These are phyloP conservation scores for Neosalanx taihuensis DNA, from an alignment of 2,797 vertebrate species.

Conservation along the genomic window DNA sequence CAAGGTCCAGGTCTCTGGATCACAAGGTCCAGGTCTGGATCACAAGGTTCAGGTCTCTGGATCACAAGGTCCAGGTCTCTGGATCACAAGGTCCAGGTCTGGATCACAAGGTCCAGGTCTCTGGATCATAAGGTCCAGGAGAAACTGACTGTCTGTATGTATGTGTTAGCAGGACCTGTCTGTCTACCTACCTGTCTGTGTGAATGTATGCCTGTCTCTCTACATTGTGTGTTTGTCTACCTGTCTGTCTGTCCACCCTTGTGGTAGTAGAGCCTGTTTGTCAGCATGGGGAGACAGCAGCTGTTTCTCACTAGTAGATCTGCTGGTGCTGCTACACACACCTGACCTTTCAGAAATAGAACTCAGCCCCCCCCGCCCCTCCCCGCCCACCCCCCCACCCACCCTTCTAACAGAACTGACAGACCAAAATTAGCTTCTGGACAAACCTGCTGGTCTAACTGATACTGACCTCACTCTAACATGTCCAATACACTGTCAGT, in stretches of 20 bases:
- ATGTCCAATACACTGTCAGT: background rate
- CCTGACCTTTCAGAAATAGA: conserved; percentile 16
- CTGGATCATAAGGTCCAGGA: too few species aligned
- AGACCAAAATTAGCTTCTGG: conserved; percentile 16
- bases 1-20: too few species aligned
- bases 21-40: too few species aligned
- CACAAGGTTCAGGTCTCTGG: too few species aligned
- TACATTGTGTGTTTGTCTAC: background rate
- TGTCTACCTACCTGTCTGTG: background rate
- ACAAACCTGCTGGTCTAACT: background rate
- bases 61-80: too few species aligned
- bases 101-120: too few species aligned
- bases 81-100: too few species aligned
- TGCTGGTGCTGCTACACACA: background rate
- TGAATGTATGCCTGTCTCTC: background rate
- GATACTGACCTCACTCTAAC: background rate
- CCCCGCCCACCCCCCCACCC: background rate
- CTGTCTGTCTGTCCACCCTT: background rate
- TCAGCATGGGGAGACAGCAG: background rate
- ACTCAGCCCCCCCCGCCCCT: background rate
- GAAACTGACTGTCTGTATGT: background rate
- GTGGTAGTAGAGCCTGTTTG: background rate
- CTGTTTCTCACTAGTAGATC: background rate
- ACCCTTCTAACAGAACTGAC: background rate
- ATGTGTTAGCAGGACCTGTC: too few species aligned